Conservation (phyloP, 1,140 invertebrate genomes). For the Saccostrea cuccullata region DNA sequence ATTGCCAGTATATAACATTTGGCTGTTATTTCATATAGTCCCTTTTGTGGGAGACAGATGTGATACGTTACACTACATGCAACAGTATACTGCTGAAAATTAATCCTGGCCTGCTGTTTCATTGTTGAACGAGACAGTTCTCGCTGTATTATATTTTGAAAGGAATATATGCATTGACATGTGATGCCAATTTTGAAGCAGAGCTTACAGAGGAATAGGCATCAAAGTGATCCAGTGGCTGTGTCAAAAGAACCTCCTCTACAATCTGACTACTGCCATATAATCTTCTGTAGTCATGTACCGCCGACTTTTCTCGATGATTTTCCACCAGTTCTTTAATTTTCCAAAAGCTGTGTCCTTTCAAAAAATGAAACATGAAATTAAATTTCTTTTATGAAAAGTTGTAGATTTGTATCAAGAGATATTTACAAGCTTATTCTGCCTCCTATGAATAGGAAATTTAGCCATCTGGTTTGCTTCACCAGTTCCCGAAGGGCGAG, state of each 20-base stretch:
- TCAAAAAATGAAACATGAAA: background rate
- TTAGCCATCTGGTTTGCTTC: slow-evolving; percentile 82
- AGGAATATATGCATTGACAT: background rate
- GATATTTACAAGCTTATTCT: no score
- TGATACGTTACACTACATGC: no score
- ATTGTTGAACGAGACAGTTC: background rate
- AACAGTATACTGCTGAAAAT: background rate
- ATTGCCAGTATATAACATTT: background rate
- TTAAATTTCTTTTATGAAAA: no score
- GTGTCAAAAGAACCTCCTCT: slow-evolving; percentile 54
- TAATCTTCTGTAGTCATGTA: background rate
- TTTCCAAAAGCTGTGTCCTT: slow-evolving; percentile 24
- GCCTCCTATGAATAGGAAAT: slow-evolving; percentile 92
- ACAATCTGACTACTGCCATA: slow-evolving; percentile 12
- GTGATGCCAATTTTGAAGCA: background rate
- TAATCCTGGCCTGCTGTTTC: no score
- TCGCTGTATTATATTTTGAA: background rate
- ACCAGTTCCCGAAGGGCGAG: slow-evolving; percentile 81
- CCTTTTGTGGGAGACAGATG: no score
- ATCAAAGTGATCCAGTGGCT: slow-evolving; percentile 68
- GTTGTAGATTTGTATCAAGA: no score
- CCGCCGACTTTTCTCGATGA: background rate
- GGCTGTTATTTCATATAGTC: background rate
- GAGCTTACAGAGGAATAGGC: background rate
- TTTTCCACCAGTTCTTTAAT: background rate